phyloP scores from a whole-genome alignment of 2,797 vertebrate species.

The Myoxocephalus aenaeus region DNA sequence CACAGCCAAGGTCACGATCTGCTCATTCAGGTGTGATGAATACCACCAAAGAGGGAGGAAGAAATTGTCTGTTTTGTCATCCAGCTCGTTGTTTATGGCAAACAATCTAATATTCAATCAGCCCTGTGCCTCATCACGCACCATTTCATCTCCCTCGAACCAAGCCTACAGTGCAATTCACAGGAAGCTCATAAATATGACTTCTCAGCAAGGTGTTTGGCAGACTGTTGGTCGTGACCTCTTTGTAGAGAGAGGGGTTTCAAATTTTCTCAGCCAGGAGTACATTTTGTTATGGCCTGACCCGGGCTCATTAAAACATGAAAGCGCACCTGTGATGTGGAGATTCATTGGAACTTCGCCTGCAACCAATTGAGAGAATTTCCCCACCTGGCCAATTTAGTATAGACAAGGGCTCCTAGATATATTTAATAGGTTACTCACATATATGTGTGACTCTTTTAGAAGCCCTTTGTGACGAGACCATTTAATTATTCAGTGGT shows the following conservation, averaged over 20 bases:
- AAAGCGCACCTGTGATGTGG: constrained; percentile 42
- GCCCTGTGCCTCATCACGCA: constrained; percentile 24
- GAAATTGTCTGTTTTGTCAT: constrained; percentile 26
- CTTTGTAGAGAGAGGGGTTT: constrained; percentile 42
- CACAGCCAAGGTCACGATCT: constrained; percentile 22
- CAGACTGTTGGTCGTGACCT: constrained; percentile 47
- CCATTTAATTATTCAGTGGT: background rate
- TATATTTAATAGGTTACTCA: constrained; percentile 33
- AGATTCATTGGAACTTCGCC: constrained; percentile 39
- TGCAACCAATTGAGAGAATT: constrained; percentile 35
- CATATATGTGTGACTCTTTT: constrained; percentile 17
- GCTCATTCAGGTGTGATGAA: constrained; percentile 40
- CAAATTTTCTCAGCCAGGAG: constrained; percentile 39
- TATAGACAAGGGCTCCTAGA: constrained; percentile 22
- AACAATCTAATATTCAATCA: constrained; percentile 57
- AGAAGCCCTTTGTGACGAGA: constrained; percentile 12
- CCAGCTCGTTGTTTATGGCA: constrained; percentile 38
- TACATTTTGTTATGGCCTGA: constrained; percentile 50
- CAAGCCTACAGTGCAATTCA: constrained; percentile 38
- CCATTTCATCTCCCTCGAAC: constrained; percentile 49
- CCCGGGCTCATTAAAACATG: constrained; percentile 57
- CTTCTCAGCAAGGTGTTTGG: constrained; percentile 38
- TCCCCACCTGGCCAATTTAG: constrained; percentile 37
- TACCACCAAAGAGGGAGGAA: constrained; percentile 1
- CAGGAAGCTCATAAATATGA: constrained; percentile 52